Conservation (phyloP, 2,113 vertebrate species). For the Benitochromis conjunctus region DNA sequence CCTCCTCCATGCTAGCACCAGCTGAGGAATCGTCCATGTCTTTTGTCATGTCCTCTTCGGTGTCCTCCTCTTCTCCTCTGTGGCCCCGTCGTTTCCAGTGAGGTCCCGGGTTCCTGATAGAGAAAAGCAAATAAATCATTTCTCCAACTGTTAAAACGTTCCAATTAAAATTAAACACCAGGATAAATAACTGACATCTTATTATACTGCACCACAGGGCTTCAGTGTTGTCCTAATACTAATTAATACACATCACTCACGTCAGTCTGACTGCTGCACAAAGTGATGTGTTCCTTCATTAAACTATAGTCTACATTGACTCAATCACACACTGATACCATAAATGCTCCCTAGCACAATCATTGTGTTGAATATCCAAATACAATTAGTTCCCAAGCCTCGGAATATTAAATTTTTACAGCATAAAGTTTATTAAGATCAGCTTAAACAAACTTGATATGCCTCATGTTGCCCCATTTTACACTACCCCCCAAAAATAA, state of each 20-base stretch:
- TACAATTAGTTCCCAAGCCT: background rate
- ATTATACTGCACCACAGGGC: background rate
- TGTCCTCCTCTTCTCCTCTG: conserved; percentile 90
- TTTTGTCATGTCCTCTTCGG: conserved; percentile 93
- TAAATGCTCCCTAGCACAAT: background rate
- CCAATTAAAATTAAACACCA: background rate
- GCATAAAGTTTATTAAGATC: background rate
- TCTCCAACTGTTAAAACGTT: background rate
- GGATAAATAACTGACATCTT: background rate
- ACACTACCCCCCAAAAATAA: background rate
- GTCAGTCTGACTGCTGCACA: background rate
- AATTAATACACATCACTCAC: background rate
- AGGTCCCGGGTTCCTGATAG: conserved; percentile 78
- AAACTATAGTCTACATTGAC: background rate
- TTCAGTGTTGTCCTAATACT: background rate
- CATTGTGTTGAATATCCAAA: background rate
- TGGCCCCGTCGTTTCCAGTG: conserved; percentile 90
- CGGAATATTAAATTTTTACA: rapidly evolving
- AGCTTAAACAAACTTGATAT: background rate
- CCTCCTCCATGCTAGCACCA: conserved; percentile 93
- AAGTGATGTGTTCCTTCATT: background rate
- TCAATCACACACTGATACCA: background rate
- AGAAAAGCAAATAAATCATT: background rate
- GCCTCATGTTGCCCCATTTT: background rate
- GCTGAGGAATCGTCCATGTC: conserved; percentile 96